phyloP scores from a whole-genome alignment of 2,797 vertebrate species.

The Champsocephalus gunnari region DNA sequence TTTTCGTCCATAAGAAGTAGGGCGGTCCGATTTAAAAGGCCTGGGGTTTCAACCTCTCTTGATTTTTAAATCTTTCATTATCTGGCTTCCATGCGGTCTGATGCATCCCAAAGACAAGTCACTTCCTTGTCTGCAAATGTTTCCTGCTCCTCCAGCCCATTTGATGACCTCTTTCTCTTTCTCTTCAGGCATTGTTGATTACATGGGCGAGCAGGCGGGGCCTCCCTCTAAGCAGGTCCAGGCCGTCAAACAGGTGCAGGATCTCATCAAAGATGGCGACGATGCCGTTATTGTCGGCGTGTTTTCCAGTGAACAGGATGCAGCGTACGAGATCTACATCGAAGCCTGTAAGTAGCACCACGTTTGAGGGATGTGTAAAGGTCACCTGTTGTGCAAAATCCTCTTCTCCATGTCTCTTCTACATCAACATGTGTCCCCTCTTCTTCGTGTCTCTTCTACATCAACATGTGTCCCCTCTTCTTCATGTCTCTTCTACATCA shows the following conservation, averaged over 20 bases:
- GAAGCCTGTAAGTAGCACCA: conserved; percentile 89
- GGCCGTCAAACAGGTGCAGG: conserved; percentile 92
- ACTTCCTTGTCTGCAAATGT: not conserved
- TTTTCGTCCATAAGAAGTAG: no score
- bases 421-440: not conserved
- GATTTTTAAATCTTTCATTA: no score
- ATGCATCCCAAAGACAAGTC: fast-evolving
- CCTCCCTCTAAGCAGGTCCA: conserved; percentile 94
- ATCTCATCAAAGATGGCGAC: conserved; percentile 93
- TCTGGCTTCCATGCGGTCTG: no score
- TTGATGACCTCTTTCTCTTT: conserved; percentile 9
- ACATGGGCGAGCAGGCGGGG: conserved; percentile 95
- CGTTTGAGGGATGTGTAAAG: not conserved
- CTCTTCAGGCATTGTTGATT: conserved; percentile 91
- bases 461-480: no score
- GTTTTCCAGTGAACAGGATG: conserved; percentile 88
- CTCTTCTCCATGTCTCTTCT: not conserved
- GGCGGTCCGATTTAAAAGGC: no score
- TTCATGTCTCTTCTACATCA: no score
- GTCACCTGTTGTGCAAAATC: not conserved
- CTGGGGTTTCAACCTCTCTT: no score
- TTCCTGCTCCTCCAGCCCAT: not conserved
- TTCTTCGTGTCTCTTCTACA: no score
- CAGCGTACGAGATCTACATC: conserved; percentile 88
- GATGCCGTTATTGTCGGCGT: conserved; percentile 92